Base-by-base conservation (phyloP, 2,888 invertebrate species). In the Lydus trimaculatus region DNA sequence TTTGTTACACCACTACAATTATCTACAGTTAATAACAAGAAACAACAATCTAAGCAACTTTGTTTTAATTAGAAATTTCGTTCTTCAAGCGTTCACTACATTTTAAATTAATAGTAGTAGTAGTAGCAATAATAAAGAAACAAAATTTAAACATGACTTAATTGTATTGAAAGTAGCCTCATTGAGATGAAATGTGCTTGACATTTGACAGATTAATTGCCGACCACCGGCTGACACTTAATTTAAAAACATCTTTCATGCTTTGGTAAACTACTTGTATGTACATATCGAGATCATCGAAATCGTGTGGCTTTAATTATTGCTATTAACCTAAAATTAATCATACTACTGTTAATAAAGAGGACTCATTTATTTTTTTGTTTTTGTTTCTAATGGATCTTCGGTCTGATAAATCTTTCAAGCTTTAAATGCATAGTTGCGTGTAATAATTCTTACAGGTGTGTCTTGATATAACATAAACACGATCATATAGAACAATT, bases 141-240 rank as follows among this genome's bases (percentile, higher is more conserved):
- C 11, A 4, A 28, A 3, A 61, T 39, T 33, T 15, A 33, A 61
- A 33, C 28, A 23, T 13, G 28, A n/a, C 1, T 13, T 56, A 56
- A 25, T 25, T 39, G 36, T 8, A 33, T 25, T 7, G 61, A 61
- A 61, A 61, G 61, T 61, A 15, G 36, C 4, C 9, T 61, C 36
- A 20, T 61, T 61, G n/a, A 17, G 17, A 60, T 60, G 60, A 61
- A 39, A 61, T 61, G n/a, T n/a, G 13, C 36, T 23, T 39, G 25
- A 23, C 20, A 48, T 20, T 48, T 36, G 31, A 60, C 60, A 60
- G 28, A 33, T 31, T 33, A 60, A 60, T 60, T 60, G 23, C 15
- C n/a, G 33, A 17, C 60, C 33, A 13, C 31, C 33, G 20, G 7
- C 15, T 60, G 33, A 17, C 17, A 36, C 23, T n/a, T 28, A 33